phyloP scores from a whole-genome alignment of 2,888 invertebrate genomes.

The Hoplodrina ambigua region DNA sequence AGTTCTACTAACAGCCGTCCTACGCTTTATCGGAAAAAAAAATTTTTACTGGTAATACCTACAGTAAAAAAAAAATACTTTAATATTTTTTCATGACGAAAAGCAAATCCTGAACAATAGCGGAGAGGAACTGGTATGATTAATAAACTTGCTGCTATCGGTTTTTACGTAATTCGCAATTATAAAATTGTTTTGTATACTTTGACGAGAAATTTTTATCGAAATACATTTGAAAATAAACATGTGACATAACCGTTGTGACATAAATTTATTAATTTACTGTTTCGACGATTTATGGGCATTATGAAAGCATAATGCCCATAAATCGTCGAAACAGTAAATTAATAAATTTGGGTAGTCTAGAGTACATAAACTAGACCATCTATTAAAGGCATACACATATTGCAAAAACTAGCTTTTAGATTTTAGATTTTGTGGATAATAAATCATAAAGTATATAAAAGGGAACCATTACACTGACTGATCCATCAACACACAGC shows the following conservation, averaged over 20 bases:
- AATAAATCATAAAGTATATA: too few relatives aligned
- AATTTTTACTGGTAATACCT: too few relatives aligned
- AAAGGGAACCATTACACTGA: too few relatives aligned
- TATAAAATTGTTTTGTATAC: constrained; percentile 1
- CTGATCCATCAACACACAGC: too few relatives aligned
- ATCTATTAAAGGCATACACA: too few relatives aligned
- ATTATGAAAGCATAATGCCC: neutral
- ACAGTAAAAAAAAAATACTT: neutral
- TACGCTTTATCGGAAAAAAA: constrained; percentile 11
- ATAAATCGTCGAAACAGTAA: neutral
- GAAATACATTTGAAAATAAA: constrained; percentile 21
- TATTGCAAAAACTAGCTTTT: too few relatives aligned
- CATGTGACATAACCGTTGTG: constrained; percentile 6
- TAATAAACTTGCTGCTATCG: constrained; percentile 14
- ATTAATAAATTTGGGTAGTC: too few relatives aligned
- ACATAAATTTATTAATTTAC: too few relatives aligned
- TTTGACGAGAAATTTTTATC: constrained; percentile 30
- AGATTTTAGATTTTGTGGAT: too few relatives aligned
- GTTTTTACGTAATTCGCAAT: constrained; percentile 12
- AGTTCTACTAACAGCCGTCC: neutral
- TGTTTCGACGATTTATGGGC: too few relatives aligned
- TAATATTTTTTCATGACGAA: constrained; percentile 8
- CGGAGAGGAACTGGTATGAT: neutral
- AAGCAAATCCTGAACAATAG: neutral
- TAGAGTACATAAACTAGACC: too few relatives aligned